phyloP scores from a whole-genome alignment of 2,888 invertebrate genomes.

The Ennomos erosarius region DNA sequence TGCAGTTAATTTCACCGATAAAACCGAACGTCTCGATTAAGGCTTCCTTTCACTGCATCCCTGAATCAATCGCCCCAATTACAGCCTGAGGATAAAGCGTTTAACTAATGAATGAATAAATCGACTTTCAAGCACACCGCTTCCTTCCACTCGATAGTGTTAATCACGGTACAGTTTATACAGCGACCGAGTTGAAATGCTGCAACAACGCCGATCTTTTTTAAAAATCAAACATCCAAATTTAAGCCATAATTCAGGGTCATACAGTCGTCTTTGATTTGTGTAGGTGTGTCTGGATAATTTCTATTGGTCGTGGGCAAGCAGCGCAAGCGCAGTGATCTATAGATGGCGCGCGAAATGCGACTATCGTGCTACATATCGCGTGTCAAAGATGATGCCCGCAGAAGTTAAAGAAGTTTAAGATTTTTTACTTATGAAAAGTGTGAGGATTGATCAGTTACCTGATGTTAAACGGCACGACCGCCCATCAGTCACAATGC shows the following conservation, averaged over 20 bases:
- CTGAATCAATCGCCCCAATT: slow-evolving; percentile 71
- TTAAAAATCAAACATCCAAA: slow-evolving; percentile 33
- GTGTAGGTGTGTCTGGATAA: slow-evolving; percentile 48
- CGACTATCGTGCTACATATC: slow-evolving; percentile 29
- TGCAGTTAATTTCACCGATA: slow-evolving; percentile 33
- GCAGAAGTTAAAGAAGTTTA: slow-evolving; percentile 41
- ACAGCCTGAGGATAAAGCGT: slow-evolving; percentile 62
- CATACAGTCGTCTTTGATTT: slow-evolving; percentile 42
- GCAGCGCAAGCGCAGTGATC: slow-evolving; percentile 74
- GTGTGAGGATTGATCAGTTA: too few species aligned
- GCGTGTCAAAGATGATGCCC: slow-evolving; percentile 52
- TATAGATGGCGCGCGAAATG: slow-evolving; percentile 66
- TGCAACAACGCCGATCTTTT: slow-evolving; percentile 35
- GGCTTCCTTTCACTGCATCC: slow-evolving; percentile 42
- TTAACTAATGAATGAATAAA: slow-evolving; percentile 78
- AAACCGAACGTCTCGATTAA: slow-evolving; percentile 26
- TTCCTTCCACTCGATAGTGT: slow-evolving; percentile 70
- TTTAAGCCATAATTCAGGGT: slow-evolving; percentile 30
- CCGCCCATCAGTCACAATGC: too few species aligned
- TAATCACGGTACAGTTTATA: slow-evolving; percentile 75
- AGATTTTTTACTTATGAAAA: neutral
- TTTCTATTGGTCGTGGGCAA: slow-evolving; percentile 69
- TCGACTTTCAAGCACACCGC: slow-evolving; percentile 58
- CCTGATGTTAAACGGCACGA: too few species aligned
- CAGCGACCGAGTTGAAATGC: slow-evolving; percentile 64